These are phyloP conservation scores for Podarcis lilfordi DNA, from an alignment of 2,797 vertebrate genomes.

Conservation along the genomic window DNA sequence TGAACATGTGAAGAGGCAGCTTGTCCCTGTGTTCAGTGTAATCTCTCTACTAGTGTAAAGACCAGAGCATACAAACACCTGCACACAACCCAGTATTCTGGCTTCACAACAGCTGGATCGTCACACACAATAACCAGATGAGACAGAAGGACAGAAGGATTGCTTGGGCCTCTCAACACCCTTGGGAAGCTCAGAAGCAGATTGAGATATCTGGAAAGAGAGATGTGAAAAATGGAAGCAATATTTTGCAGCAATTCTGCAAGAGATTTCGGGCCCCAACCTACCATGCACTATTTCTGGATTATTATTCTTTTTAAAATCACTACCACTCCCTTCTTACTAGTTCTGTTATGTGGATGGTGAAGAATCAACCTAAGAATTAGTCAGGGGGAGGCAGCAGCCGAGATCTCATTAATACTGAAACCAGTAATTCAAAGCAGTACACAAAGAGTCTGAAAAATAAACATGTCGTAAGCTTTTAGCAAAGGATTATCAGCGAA, in stretches of 20 bases:
- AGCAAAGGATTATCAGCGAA: slow-evolving; percentile 29
- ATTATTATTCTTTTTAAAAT: background rate
- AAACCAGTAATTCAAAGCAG: slow-evolving; percentile 15
- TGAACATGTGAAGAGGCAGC: too few relatives aligned
- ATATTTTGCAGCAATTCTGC: background rate
- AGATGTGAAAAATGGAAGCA: too few relatives aligned
- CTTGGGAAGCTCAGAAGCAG: background rate
- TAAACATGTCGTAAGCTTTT: slow-evolving; percentile 27
- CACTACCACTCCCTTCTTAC: background rate
- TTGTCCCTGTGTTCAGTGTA: too few relatives aligned
- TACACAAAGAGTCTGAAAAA: slow-evolving; percentile 21
- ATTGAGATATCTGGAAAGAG: background rate
- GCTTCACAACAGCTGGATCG: too few relatives aligned
- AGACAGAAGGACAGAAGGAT: background rate
- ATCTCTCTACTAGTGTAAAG: too few relatives aligned
- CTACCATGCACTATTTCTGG: background rate
- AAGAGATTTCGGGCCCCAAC: too few relatives aligned
- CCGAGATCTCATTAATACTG: background rate
- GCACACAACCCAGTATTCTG: too few relatives aligned
- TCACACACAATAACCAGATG: too few relatives aligned
- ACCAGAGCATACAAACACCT: too few relatives aligned
- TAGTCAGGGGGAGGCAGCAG: background rate
- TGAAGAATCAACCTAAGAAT: background rate
- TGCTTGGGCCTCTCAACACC: background rate
- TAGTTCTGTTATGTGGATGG: background rate